Percentiles rank a stretch among this genome's conserved stretches.
phyloP scores from a whole-genome alignment of 2,113 vertebrate genomes.

The Hemiprocne comata region DNA sequence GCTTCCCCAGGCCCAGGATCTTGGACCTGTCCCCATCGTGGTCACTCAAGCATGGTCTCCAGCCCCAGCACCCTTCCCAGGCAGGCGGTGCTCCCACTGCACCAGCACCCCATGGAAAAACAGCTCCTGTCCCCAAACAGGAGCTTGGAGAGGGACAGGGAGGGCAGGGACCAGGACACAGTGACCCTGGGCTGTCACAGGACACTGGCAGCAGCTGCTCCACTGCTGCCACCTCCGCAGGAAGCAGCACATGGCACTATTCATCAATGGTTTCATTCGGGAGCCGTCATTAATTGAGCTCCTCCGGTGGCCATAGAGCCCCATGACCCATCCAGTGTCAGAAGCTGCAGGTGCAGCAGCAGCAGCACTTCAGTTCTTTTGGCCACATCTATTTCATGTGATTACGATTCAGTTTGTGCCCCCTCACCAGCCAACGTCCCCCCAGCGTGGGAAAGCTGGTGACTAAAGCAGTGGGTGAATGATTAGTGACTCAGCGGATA shows the following conservation, averaged over 20 bases:
- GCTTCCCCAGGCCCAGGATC: fast-evolving
- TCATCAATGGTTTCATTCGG: background rate
- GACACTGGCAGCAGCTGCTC: background rate
- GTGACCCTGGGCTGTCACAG: background rate
- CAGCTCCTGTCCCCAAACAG: background rate
- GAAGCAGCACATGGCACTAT: background rate
- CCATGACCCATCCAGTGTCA: background rate
- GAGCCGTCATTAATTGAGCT: background rate
- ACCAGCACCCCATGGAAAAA: fast-evolving
- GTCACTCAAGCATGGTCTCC: background rate
- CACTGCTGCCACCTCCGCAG: background rate
- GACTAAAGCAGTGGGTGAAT: slow-evolving; percentile 54
- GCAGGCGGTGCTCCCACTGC: background rate
- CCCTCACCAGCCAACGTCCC: slow-evolving; percentile 43
- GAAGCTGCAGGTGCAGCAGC: background rate
- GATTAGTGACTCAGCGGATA: slow-evolving; percentile 66
- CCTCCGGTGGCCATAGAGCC: background rate
- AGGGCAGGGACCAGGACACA: background rate
- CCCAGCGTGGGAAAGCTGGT: slow-evolving; percentile 20
- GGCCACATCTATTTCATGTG: background rate
- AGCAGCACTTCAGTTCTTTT: background rate
- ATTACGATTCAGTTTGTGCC: background rate
- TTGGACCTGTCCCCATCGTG: fast-evolving
- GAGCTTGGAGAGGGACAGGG: background rate
- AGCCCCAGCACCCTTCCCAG: background rate